Base-by-base conservation (phyloP, 2,797 vertebrate genomes). In the Chaunax sp. region DNA sequence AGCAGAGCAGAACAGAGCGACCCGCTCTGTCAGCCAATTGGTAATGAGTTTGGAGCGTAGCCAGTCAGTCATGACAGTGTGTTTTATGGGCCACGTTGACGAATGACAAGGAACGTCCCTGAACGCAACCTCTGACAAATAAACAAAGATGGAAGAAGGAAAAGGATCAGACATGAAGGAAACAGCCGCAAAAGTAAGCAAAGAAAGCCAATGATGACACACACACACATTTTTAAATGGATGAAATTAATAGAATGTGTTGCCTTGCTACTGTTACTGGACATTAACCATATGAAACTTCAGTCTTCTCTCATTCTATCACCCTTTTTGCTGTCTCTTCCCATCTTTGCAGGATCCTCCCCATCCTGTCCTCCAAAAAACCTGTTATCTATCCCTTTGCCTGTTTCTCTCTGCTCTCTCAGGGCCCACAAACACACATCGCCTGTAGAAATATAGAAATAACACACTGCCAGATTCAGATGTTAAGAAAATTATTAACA, bases 11-110 rank as follows among this genome's bases (percentile, higher is more conserved):
- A 89, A 89, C 89, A 81, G 81, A 88, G 84, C 80, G 87, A 88
- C 82, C 84, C 87, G 87, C 89, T 89, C 90, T 86, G 91, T 93
- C 90, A 91, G 89, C 91, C 91, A 88, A 93, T 93, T 88, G 86
- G 90, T 86, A 86, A 88, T 87, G 85, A 91, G 83, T 90, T 89
- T 86, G 88, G 89, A 90, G 85, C 83, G 79, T 88, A 77, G 89
- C 87, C 89, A 87, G 88, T 89, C 89, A 89, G 89, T 89, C 89
- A 90, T 90, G 91, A 93, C 89, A 89, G 91, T 86, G 87, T 89
- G 90, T 88, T 92, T 94, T 92, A 92, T 89, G 89, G 86, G 87
- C 74, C 15, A 33, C 61, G 52, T 75, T 83, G 83, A 85, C 84
- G 77, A 87, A 92, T 89, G 84, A 89, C 82, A 85, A 86, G 86